A percentile compares a stretch with the other conserved stretches of the same genome.
Conservation (phyloP, 2,113 vertebrate species). For the Furnarius figulus region DNA sequence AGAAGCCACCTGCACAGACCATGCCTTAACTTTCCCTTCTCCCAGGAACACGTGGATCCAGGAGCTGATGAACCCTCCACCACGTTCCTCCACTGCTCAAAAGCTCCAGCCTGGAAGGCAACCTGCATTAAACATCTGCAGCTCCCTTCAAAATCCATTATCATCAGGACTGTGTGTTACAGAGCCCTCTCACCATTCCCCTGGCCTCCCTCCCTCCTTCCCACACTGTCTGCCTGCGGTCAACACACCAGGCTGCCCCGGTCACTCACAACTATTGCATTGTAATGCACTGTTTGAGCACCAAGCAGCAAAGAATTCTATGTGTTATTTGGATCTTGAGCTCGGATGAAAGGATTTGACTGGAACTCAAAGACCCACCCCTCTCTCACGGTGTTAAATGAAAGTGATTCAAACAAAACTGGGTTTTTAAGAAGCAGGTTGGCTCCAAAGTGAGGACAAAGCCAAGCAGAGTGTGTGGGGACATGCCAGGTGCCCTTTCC, state of each 20-base stretch:
- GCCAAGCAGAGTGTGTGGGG: neutral
- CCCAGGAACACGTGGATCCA: accelerated
- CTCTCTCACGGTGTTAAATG: accelerated
- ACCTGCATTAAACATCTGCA: neutral
- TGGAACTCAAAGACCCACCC: neutral
- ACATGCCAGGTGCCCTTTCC: neutral
- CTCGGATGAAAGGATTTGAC: neutral
- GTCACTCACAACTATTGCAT: neutral
- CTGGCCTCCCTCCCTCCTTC: neutral
- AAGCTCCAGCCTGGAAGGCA: neutral
- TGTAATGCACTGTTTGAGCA: accelerated
- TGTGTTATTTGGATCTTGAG: accelerated
- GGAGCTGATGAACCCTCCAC: accelerated
- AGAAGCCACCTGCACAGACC: neutral
- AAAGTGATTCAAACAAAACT: accelerated
- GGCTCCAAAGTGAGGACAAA: neutral
- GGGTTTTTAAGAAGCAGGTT: neutral
- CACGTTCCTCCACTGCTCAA: accelerated
- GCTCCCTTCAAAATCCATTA: neutral
- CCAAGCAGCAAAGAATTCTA: neutral
- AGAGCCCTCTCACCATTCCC: neutral
- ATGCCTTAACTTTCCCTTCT: accelerated
- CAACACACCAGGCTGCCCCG: neutral
- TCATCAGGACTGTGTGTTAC: neutral
- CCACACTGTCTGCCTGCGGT: neutral